phyloP scores from a whole-genome alignment of 2,888 invertebrate species.

The Eulithis testata region DNA sequence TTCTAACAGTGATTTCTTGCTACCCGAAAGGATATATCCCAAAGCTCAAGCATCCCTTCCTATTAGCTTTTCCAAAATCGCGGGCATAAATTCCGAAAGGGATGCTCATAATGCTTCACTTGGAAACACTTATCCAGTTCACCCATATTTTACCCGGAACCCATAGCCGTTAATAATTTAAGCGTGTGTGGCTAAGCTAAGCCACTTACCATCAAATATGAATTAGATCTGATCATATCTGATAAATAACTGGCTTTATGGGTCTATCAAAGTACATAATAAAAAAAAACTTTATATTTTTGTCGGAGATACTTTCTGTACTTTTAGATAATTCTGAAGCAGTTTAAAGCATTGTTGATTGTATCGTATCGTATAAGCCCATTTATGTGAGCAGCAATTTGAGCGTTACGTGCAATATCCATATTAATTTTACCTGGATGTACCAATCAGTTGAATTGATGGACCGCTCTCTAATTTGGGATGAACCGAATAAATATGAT shows the following conservation, averaged over 20 bases:
- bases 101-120: constrained; percentile 40
- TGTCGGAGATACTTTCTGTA: background rate
- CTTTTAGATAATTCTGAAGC: too few species aligned
- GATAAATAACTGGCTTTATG: constrained; percentile 50
- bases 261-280: constrained; percentile 15
- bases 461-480: constrained; percentile 27
- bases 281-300: background rate
- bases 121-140: constrained; percentile 35
- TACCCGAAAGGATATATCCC: constrained; percentile 11
- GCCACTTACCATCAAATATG: constrained; percentile 57
- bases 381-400: constrained; percentile 14
- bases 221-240: constrained; percentile 48
- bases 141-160: constrained; percentile 39
- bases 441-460: constrained; percentile 31
- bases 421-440: constrained; percentile 31
- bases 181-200: constrained; percentile 45
- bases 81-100: constrained; percentile 40
- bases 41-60: constrained; percentile 22
- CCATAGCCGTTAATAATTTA: constrained; percentile 52
- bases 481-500: constrained; percentile 27
- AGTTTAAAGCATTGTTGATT: too few species aligned
- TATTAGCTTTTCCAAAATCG: constrained; percentile 31
- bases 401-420: constrained; percentile 17
- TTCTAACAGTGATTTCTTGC: constrained; percentile 15
- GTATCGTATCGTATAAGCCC: background rate